phyloP scores from a whole-genome alignment of 2,888 invertebrate species.

The Acanthosepion pharaonis region DNA sequence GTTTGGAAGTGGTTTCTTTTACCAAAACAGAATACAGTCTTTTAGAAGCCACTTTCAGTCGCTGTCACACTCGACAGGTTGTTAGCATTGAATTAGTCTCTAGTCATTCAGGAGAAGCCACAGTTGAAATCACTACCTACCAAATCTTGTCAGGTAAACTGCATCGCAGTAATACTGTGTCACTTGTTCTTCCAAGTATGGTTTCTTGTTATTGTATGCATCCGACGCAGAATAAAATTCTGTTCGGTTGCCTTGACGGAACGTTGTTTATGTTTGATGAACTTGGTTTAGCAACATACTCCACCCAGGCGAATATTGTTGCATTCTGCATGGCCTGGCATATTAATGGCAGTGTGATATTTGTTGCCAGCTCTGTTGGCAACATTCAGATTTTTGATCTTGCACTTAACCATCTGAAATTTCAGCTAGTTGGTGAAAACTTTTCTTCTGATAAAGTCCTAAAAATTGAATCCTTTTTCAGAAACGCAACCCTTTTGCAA shows the following conservation, averaged over 20 bases:
- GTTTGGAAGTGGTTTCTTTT: constrained; percentile 83
- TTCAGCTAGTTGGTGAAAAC: constrained; percentile 82
- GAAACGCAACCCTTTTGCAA: constrained; percentile 54
- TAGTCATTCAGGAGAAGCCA: constrained; percentile 79
- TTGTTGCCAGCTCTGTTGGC: constrained; percentile 82
- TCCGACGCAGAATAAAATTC: constrained; percentile 83
- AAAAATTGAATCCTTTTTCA: constrained; percentile 81
- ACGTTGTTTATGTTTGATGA: constrained; percentile 85
- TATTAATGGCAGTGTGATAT: constrained; percentile 81
- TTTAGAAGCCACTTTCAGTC: constrained; percentile 81
- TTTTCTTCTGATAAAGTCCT: constrained; percentile 77
- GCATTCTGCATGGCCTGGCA: constrained; percentile 84
- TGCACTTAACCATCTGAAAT: constrained; percentile 80
- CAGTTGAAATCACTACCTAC: constrained; percentile 70
- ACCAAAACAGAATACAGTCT: constrained; percentile 92
- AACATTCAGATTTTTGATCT: constrained; percentile 77
- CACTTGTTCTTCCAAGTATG: constrained; percentile 50
- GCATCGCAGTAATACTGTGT: not conserved
- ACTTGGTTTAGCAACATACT: constrained; percentile 83
- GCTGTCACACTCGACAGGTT: constrained; percentile 81
- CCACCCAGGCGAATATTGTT: constrained; percentile 86
- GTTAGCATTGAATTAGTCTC: constrained; percentile 89
- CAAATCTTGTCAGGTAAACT: constrained; percentile 61
- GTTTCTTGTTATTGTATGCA: constrained; percentile 80
- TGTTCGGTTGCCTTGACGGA: constrained; percentile 89